These are phyloP conservation scores for Pygathrix nemaeus DNA, from an alignment of 2,113 vertebrate genomes.

Conservation along the genomic window DNA sequence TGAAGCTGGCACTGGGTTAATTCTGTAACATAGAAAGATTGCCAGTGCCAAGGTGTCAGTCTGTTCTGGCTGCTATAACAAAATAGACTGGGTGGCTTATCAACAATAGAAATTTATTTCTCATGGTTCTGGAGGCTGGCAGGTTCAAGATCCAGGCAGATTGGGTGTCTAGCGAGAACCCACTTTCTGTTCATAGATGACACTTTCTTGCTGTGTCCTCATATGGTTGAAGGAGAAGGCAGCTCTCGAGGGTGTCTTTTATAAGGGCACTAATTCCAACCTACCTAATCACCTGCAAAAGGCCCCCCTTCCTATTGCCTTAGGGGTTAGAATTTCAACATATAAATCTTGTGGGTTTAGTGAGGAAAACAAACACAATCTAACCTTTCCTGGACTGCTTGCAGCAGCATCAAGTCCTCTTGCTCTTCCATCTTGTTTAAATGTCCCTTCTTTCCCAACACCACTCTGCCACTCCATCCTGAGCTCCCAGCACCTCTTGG, in stretches of 20 bases:
- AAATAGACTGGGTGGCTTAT: neutral
- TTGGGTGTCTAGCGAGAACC: neutral
- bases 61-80: neutral
- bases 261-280: neutral
- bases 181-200: neutral
- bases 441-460: neutral
- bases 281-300: neutral
- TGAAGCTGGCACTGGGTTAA: accelerated
- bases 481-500: neutral
- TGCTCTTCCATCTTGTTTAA: accelerated
- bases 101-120: neutral
- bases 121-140: neutral
- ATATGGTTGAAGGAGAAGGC: neutral
- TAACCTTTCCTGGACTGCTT: neutral
- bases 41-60: neutral
- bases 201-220: neutral
- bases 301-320: neutral
- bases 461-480: accelerated
- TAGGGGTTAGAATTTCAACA: neutral
- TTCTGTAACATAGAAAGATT: neutral
- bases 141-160: neutral
- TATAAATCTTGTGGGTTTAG: too few relatives aligned
- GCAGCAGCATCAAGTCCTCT: neutral
- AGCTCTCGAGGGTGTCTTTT: neutral
- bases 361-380: neutral